Evolutionary conservation across 2,113 vertebrate species (phyloP), one percentile per base, ranked within the genome.

Genomic region (Heteronetta atricapilla): DNA sequence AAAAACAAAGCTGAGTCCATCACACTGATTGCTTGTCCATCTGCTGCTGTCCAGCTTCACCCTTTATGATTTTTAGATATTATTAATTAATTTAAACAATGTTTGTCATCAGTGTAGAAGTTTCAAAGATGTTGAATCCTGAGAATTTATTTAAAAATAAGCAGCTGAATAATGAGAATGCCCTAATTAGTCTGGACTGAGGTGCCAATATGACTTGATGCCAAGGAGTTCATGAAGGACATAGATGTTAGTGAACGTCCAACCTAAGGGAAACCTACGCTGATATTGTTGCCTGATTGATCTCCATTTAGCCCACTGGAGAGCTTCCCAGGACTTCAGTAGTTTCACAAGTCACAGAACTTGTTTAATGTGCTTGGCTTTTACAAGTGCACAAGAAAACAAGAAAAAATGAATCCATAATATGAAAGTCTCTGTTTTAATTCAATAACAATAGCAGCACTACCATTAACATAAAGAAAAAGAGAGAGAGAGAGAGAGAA

Each of bases 1-100:
- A 52, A 70, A 81, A 50, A 4, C 4, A 28, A 16, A 50, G 10
- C 17, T 13, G 13, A 87, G 5, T 8, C 2, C 52, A 42, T 86
- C 44, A 46, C 0, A 0, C 7, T n/a, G n/a, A 29, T 25, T 81
- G 11, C 11, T 26, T 42, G 4, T 8, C 11, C 44, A 4, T 38
- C 72, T 55, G 3, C 14, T 81, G 8, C 14, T 81, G 8, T 25
- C 22, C 29, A 29, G 19, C 33, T n/a, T 11, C 15, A 16, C 17
- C 15, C 22, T 48, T 67, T 19, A 38, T 42, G 14, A 52, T 0
- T 88, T 67, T 59, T 56, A 13, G n/a, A 63, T 58, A 4, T 46
- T 63, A 21, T 2, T 58, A 19, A 48, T 18, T 29, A 11, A 48
- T 67, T 90, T 67, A 31, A 44, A 34, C 2, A 56, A 73, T 79